Conservation (phyloP, 2,888 invertebrate species). For the Epirrhoe tristata region DNA sequence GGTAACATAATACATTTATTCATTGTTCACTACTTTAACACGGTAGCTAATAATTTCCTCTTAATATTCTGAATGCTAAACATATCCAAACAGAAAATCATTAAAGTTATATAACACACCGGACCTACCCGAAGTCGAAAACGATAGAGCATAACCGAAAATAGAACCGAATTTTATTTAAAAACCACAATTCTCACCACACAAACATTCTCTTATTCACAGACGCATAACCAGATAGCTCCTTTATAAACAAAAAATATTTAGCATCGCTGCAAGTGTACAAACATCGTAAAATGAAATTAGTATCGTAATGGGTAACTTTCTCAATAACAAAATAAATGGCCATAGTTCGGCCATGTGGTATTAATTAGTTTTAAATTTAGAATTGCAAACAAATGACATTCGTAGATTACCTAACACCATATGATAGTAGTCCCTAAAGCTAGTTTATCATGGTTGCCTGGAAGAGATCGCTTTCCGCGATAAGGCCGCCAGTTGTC, state of each 20-base stretch:
- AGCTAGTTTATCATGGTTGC: neutral
- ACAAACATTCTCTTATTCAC: constrained; percentile 21
- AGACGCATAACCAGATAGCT: constrained; percentile 38
- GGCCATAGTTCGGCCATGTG: constrained; percentile 58
- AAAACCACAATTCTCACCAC: constrained; percentile 31
- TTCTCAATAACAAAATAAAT: constrained; percentile 34
- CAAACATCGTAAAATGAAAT: constrained; percentile 70
- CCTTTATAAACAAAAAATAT: constrained; percentile 48
- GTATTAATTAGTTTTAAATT: constrained; percentile 55
- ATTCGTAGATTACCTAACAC: neutral
- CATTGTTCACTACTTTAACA: too few relatives aligned
- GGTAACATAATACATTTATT: too few relatives aligned
- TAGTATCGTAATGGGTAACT: constrained; percentile 52
- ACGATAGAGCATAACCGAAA: constrained; percentile 51
- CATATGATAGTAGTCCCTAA: neutral
- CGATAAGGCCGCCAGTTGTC: too few relatives aligned
- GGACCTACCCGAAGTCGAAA: constrained; percentile 67
- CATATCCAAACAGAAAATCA: constrained; percentile 46
- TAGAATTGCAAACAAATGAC: constrained; percentile 23
- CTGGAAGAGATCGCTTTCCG: too few relatives aligned
- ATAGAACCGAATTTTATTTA: constrained; percentile 46
- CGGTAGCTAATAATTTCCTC: too few relatives aligned
- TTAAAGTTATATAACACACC: constrained; percentile 49
- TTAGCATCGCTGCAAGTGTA: constrained; percentile 61
- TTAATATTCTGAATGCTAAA: neutral